Evolutionary conservation across 2,113 vertebrate genomes (phyloP), one percentile per base, ranked within the genome.

Genomic region (Ascaphus truei): DNA sequence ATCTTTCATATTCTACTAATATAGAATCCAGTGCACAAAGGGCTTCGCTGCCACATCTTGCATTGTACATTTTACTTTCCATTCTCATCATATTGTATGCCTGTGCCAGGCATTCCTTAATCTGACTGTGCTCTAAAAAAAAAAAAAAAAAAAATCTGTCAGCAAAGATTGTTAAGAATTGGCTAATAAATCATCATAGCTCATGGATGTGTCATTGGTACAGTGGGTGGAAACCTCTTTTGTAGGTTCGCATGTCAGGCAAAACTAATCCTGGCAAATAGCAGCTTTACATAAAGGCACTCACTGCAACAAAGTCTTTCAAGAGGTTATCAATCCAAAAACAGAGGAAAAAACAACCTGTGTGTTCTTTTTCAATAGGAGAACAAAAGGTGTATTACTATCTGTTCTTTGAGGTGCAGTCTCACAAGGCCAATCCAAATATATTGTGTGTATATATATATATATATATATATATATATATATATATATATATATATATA

Each of bases 191-290:
- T 50, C 56, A 61, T 51, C 47, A 61, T 41, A 52, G 57, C 57
- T 60, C 12, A 30, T 52, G 67, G 59, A 51, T 71, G 57, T 61
- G 57, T 52, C 33, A 52, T 31, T 23, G 26, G 25, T 39, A 27
- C 33, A 22, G 33, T 71, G 47, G 67, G 57, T 50, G 56, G 67
- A 61, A 48, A 61, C 25, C 34, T n/a, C 57, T 61, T 51, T 52
- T 69, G 45, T 61, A 61, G 15, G 57, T 52, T 23, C 18, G 23
- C 43, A 61, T 61, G 47, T 31, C 45, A 61, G 47, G 31, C 57
- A 51, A 61, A 41, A 25, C 43, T 71, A 71, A 71, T 61, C 67
- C 57, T 29, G 16, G 45, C 33, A 69, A 51, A 69, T 60, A 48
- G 39, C 41, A 69, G 43, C 18, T 8, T 61, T 43, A 50, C 43